A percentile compares a stretch with the other conserved stretches of the same genome.
phyloP scores from a whole-genome alignment of 2,797 vertebrate genomes.

The Helarctos malayanus region DNA sequence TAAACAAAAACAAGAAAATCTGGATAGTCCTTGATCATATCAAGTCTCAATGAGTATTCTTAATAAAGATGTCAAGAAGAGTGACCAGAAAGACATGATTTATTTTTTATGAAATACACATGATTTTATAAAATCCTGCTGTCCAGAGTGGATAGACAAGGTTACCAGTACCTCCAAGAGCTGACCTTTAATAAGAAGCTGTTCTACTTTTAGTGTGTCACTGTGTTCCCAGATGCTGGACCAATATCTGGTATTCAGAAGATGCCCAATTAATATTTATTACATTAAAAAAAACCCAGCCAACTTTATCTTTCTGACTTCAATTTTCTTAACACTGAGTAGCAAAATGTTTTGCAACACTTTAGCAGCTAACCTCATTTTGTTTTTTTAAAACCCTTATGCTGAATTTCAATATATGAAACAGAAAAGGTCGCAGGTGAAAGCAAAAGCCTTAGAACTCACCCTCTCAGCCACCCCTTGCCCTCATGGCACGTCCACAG shows the following conservation, averaged over 20 bases:
- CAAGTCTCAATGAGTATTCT: not conserved
- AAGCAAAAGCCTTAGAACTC: not conserved
- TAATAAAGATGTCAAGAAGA: not conserved
- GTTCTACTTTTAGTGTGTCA: not conserved
- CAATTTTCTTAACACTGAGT: not conserved
- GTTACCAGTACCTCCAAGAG: not conserved
- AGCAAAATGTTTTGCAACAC: not conserved
- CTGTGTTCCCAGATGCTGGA: not conserved
- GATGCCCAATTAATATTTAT: not conserved
- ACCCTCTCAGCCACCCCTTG: not conserved
- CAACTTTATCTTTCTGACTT: conserved; percentile 48
- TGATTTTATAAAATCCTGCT: not conserved
- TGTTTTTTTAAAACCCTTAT: not conserved
- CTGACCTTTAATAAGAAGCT: not conserved
- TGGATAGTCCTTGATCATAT: not conserved
- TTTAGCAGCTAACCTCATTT: not conserved
- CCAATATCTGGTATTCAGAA: not conserved
- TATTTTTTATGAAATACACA: not conserved
- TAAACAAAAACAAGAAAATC: not conserved
- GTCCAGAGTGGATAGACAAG: not conserved
- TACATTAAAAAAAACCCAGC: not conserved
- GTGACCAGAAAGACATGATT: not conserved
- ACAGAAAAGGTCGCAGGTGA: not conserved
- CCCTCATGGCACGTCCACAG: not conserved
- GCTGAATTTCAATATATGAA: not conserved